Conservation (phyloP, 2,888 invertebrate genomes). For the Salticus scenicus region DNA sequence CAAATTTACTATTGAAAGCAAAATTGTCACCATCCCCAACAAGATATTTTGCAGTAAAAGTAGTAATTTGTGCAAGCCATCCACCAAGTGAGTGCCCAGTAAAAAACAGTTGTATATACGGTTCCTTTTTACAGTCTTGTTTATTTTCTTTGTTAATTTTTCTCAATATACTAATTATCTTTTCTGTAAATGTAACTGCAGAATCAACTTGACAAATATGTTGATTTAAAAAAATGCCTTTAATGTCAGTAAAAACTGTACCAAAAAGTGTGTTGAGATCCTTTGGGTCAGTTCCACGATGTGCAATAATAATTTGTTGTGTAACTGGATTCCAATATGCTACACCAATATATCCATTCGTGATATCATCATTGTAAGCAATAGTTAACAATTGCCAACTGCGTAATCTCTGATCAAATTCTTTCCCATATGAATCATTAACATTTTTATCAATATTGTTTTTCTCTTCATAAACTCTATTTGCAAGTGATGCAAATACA, state of each 20-base stretch:
- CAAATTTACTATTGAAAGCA: neutral
- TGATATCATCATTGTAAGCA: neutral
- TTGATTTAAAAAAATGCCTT: slow-evolving; percentile 4
- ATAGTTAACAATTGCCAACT: slow-evolving; percentile 13
- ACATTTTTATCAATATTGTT: neutral
- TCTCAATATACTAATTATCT: neutral
- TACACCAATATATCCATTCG: neutral
- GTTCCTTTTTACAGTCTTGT: too few relatives aligned
- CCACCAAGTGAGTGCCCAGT: slow-evolving; percentile 21
- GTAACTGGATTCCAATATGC: neutral
- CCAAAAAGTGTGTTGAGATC: neutral
- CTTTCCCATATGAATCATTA: slow-evolving; percentile 10
- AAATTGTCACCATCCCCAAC: neutral
- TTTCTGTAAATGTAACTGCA: neutral
- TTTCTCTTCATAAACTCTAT: neutral
- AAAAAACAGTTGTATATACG: slow-evolving; percentile 1
- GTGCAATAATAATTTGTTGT: slow-evolving; percentile 8
- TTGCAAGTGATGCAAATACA: neutral
- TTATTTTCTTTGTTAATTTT: neutral
- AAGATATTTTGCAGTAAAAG: slow-evolving; percentile 15
- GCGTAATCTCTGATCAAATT: neutral
- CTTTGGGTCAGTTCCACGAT: neutral
- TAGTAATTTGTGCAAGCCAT: slow-evolving; percentile 6
- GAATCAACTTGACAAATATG: slow-evolving; percentile 17
- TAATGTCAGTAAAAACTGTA: neutral